These are phyloP conservation scores for Oncorhynchus mykiss DNA, from an alignment of 2,113 vertebrate species.

Conservation along the genomic window DNA sequence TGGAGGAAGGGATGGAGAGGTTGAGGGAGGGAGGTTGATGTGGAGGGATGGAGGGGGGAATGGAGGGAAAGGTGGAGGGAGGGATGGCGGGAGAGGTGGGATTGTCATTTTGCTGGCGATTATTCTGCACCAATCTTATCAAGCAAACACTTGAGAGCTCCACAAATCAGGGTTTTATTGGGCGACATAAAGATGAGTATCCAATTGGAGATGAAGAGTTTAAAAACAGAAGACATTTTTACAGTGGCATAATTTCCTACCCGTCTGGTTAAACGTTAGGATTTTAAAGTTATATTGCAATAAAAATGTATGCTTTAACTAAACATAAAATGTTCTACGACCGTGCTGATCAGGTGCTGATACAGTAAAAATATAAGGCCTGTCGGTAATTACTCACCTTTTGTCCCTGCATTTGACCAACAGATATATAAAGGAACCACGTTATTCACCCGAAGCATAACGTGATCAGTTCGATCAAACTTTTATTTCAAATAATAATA, in stretches of 20 bases:
- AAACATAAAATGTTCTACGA: conserved; percentile 42
- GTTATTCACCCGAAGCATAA: conserved; percentile 8
- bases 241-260: conserved; percentile 65
- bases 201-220: conserved; percentile 71
- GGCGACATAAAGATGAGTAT: conserved; percentile 72
- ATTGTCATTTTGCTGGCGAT: conserved; percentile 56
- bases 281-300: conserved; percentile 54
- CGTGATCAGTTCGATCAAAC: background rate
- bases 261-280: conserved; percentile 55
- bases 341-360: conserved; percentile 11
- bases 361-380: conserved; percentile 22
- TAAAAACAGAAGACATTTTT: conserved; percentile 75
- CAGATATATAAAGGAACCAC: background rate
- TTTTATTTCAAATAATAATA: background rate
- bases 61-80: no score
- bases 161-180: conserved; percentile 80
- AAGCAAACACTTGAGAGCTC: conserved; percentile 70
- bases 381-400: conserved; percentile 25
- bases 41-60: no score
- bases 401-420: conserved; percentile 7
- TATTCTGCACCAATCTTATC: conserved; percentile 71
- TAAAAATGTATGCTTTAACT: conserved; percentile 53
- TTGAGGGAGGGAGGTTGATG: no score
- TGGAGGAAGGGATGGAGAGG: conserved; percentile 5
- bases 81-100: conserved; percentile 25